These are phyloP conservation scores for Struthidea cinerea DNA, from an alignment of 2,113 vertebrate genomes.

Conservation along the genomic window DNA sequence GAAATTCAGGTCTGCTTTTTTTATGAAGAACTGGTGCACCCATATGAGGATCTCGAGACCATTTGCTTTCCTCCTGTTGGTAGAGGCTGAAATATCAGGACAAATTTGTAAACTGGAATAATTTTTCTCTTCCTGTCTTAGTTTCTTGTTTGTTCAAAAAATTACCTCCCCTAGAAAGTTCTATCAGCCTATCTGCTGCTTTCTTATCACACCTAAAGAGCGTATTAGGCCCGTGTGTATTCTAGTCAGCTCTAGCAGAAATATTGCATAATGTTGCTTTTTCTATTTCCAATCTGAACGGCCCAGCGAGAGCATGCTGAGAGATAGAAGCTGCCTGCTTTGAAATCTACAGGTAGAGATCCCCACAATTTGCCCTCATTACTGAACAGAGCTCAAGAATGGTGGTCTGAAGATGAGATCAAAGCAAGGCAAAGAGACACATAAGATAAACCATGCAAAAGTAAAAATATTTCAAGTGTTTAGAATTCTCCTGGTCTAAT, in stretches of 20 bases:
- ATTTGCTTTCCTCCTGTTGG: not conserved
- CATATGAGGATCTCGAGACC: not conserved
- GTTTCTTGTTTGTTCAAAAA: not conserved
- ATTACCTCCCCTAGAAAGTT: not conserved
- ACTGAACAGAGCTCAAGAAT: not conserved
- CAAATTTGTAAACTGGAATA: not conserved
- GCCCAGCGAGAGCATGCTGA: not conserved
- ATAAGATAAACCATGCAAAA: not conserved
- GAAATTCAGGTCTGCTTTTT: not conserved
- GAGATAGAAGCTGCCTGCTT: not conserved
- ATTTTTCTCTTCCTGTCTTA: not conserved
- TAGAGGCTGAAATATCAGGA: not conserved
- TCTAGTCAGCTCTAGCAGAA: not conserved
- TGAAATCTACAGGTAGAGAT: not conserved
- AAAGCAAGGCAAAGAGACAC: not conserved
- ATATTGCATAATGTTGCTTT: not conserved
- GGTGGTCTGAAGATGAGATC: not conserved
- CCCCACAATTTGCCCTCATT: not conserved
- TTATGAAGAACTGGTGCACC: not conserved
- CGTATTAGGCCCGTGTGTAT: rapidly evolving
- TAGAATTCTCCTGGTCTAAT: not conserved
- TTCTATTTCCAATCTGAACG: not conserved
- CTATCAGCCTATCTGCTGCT: not conserved
- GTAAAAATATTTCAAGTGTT: not conserved
- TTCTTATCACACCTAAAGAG: not conserved